Base-by-base conservation (phyloP, 2,113 vertebrate species). In the Antennarius striatus region DNA sequence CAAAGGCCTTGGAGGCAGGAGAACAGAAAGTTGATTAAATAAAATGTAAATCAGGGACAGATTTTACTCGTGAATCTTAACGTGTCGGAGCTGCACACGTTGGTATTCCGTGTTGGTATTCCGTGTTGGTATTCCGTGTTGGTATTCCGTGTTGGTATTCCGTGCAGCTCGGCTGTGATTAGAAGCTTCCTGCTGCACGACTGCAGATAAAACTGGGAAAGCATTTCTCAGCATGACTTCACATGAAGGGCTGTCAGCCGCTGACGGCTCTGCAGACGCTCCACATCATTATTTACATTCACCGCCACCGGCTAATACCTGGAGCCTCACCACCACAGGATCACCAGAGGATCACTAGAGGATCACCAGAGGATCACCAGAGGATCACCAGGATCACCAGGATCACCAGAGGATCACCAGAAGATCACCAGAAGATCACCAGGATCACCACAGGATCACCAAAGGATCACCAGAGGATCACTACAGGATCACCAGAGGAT, bases 31-130 rank as follows among this genome's bases (percentile, higher is more conserved):
- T 63, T 85, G 83, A 71, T 90, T 83, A 86, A 90, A 88, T 90
- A 86, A 89, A 88, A 89, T 77, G 71, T 63, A 84, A 86, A 64
- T 68, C n/a, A 81, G 74, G 80, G 71, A 74, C 72, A 75, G 67
- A 62, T 49, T 49, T 49, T 49, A 16, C 47, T n/a, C 47, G 7
- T 49, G 47, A 49, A 5, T 45, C 12, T 45, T 8, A 45, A 45
- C 12, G 6, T 45, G 49, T 63, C 16, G 11, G 52, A 77, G 86
- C 82, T 22, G 22, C 22, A 22, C 82, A 77, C 71, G 22, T 22
- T 2, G 22, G 22, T 22, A 22, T 22, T 22, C 22, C 22, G 22
- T 22, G 22, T 22, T 22, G 22, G 22, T 22, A 55, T 77, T 87
- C 82, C 82, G 79, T 71, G 22, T 22, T 22, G 22, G 22, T 22